Evolutionary conservation across 1,140 invertebrate species (phyloP).

Genomic region (Trichonephila inaurata): DNA sequence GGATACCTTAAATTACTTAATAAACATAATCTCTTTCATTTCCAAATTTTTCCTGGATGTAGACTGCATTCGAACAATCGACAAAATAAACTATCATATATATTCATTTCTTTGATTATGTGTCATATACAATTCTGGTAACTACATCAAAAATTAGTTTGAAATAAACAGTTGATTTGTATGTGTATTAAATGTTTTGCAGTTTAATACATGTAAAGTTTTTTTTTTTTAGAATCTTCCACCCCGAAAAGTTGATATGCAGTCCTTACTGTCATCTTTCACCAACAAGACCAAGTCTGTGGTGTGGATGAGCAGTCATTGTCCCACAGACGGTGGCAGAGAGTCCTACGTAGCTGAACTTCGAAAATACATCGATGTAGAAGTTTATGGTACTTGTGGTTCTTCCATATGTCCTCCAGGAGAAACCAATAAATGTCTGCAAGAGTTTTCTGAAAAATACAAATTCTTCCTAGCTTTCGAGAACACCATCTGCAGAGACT

Average conservation of each 20-base stretch:
- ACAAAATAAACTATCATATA: too few species aligned
- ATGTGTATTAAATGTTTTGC: too few species aligned
- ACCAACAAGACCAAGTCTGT: constrained; percentile 79
- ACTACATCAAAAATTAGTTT: too few species aligned
- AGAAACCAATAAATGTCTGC: constrained; percentile 83
- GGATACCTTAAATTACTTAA: too few species aligned
- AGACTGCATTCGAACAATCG: too few species aligned
- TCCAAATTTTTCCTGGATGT: too few species aligned
- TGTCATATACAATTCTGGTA: too few species aligned
- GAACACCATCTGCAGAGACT: constrained; percentile 87
- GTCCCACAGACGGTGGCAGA: constrained; percentile 82
- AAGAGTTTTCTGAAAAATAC: constrained; percentile 83
- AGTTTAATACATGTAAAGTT: too few species aligned
- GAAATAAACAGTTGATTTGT: too few species aligned
- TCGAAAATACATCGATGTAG: constrained; percentile 83
- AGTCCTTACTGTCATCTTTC: not conserved
- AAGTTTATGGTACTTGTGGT: constrained; percentile 86
- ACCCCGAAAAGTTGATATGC: constrained; percentile 3
- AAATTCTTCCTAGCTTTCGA: constrained; percentile 90
- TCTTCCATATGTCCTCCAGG: constrained; percentile 66
- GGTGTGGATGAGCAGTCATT: constrained; percentile 86
- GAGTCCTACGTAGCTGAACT: constrained; percentile 83
- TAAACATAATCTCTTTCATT: too few species aligned
- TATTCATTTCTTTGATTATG: too few species aligned
- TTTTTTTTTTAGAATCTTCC: constrained; percentile 49